These are phyloP conservation scores for Homalodisca vitripennis DNA, from an alignment of 1,140 invertebrate species.

Conservation along the genomic window DNA sequence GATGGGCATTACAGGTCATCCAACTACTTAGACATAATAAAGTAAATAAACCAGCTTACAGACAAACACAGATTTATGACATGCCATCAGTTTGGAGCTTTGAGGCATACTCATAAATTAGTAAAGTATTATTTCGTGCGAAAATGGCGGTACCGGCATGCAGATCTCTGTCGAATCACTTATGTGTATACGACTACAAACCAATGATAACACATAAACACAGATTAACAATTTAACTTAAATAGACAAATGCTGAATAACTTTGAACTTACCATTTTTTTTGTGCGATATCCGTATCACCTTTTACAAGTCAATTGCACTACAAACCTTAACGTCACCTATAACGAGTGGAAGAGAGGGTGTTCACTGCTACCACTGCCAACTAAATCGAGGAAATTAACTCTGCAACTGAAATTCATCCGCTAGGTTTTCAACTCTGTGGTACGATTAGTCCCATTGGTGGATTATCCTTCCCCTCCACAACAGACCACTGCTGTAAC, in stretches of 20 bases:
- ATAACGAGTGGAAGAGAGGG: constrained; percentile 32
- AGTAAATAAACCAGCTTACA: no score
- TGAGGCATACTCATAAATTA: no score
- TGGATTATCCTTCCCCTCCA: background rate
- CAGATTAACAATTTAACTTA: no score
- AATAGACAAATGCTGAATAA: no score
- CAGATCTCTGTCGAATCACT: background rate
- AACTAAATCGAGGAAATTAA: constrained; percentile 31
- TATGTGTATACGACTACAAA: no score
- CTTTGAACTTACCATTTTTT: constrained; percentile 36
- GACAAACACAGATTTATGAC: no score
- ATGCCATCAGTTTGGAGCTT: no score
- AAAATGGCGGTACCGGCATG: constrained; percentile 43
- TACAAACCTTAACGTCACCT: constrained; percentile 34
- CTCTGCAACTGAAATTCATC: background rate
- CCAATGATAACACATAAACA: no score
- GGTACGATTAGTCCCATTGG: background rate
- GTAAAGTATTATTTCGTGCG: no score
- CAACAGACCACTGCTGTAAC: background rate
- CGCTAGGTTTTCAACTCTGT: background rate
- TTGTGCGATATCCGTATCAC: constrained; percentile 37
- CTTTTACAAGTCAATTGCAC: constrained; percentile 34
- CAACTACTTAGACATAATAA: no score
- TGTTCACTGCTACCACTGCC: constrained; percentile 38
- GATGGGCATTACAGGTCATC: no score